phyloP scores from a whole-genome alignment of 2,797 vertebrate genomes.

The Prionace glauca region DNA sequence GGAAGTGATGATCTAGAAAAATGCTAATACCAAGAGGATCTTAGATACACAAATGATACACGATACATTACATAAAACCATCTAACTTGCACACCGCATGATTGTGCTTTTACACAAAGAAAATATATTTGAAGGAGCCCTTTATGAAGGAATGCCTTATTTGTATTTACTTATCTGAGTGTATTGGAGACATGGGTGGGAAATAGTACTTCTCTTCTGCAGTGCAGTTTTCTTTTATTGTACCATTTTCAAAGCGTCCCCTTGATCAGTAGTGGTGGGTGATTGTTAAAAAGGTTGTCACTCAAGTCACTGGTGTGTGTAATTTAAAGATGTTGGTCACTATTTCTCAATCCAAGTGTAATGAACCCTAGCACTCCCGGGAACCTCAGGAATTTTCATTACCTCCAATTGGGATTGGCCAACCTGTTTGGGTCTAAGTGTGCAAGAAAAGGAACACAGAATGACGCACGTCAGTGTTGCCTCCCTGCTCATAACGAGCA shows the following conservation, averaged over 20 bases:
- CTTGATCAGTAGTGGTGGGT: not conserved
- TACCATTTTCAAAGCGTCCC: not conserved
- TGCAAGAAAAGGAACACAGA: not conserved
- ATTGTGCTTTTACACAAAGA: not conserved
- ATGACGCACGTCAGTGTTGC: not conserved
- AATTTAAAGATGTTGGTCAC: constrained; percentile 23
- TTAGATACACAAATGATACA: not conserved
- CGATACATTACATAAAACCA: not conserved
- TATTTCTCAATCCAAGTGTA: constrained; percentile 26
- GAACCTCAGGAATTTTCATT: constrained; percentile 8
- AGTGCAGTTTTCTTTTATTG: not conserved
- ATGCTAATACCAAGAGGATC: not conserved
- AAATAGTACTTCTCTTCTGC: not conserved
- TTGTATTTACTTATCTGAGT: not conserved
- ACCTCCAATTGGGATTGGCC: not conserved
- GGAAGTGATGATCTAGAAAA: not conserved
- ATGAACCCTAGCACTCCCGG: not conserved
- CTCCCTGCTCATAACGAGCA: not conserved
- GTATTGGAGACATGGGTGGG: not conserved
- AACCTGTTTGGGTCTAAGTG: not conserved
- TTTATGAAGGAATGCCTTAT: not conserved
- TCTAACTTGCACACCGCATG: not conserved
- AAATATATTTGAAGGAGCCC: not conserved
- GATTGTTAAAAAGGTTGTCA: not conserved
- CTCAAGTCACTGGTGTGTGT: not conserved